These are phyloP conservation scores for Antheraea yamamai DNA, from an alignment of 2,888 invertebrate genomes.

Conservation along the genomic window DNA sequence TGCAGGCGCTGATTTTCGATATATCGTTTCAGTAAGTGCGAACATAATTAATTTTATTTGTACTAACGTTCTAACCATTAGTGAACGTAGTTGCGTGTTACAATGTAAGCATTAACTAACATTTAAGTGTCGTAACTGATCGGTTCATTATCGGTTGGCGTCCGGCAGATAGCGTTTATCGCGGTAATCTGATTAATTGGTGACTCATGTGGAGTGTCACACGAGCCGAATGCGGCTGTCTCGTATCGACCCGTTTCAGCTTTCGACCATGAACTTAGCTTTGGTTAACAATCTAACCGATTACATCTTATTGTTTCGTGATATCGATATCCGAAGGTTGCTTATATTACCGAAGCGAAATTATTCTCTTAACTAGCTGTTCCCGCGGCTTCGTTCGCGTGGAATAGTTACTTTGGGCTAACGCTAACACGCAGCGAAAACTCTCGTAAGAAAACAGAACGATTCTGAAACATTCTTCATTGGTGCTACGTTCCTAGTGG, in stretches of 20 bases:
- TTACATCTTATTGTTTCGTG: slow-evolving; percentile 9
- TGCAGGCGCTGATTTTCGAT: too few relatives aligned
- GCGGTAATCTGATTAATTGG: slow-evolving; percentile 71
- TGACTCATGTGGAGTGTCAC: slow-evolving; percentile 55
- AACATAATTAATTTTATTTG: background rate
- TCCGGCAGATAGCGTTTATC: slow-evolving; percentile 61
- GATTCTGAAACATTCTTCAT: too few relatives aligned
- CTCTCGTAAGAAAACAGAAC: too few relatives aligned
- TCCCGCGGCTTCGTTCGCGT: too few relatives aligned
- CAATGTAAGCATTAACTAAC: slow-evolving; percentile 20
- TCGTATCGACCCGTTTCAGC: slow-evolving; percentile 42
- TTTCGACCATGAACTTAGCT: slow-evolving; percentile 51
- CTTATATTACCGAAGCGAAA: background rate
- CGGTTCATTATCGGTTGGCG: slow-evolving; percentile 43
- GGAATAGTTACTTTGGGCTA: too few relatives aligned
- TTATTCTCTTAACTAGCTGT: background rate
- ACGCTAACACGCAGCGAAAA: too few relatives aligned
- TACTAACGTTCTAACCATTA: background rate
- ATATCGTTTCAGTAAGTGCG: background rate
- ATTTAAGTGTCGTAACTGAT: slow-evolving; percentile 33
- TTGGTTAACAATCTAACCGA: slow-evolving; percentile 15
- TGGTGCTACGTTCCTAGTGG: too few relatives aligned
- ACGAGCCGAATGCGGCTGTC: slow-evolving; percentile 40
- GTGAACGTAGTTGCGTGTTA: slow-evolving; percentile 9
- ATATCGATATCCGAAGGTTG: background rate